Base-by-base conservation (phyloP, 2,113 vertebrate genomes). In the Macrotus californicus region DNA sequence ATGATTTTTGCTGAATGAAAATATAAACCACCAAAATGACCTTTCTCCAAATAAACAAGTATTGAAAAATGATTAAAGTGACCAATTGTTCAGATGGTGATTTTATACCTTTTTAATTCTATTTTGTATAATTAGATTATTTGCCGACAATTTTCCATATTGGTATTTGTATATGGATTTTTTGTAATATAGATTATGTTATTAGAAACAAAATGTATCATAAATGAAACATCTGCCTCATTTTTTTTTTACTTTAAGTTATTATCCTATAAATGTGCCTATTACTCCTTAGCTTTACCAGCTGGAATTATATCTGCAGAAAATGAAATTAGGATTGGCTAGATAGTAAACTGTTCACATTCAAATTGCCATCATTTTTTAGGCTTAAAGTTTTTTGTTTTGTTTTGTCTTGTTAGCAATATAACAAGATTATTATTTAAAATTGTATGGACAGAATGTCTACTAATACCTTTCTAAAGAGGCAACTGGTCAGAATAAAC, bases 401-500 rank as follows among this genome's bases (percentile, higher is more conserved):
- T 73, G 11, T 48, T 87, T 73, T 59, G 34, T 54, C 87, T 82
- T 80, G 22, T 89, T 66, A 39, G 34, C 34, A 75, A 50, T 59
- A 84, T 52, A 85, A 59, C 14, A 80, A 85, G 1, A 67, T 67
- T 91, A 91, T 81, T 34, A 85, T 59, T 91, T 88, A 67, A 92
- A 96, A 79, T 52, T 77, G 10, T 87, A 36, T 6, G 14, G 66
- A 46, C 10, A 61, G 18, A 75, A 94, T 54, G 12, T 87, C 31
- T 76, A 70, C 70, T 84, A 54, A 67, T 39, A 80, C 50, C 56
- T 75, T 93, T 91, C 39, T 76, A 36, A 79, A 89, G 64, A 94
- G 34, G 9, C 79, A 75, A 94, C 88, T 95, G 67, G 50, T 5
- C 1, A 90, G 66, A 96, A 94, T 92, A 96, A 97, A 96, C 87